phyloP scores from a whole-genome alignment of 2,797 vertebrate species.

The Cercopithecus mitis region DNA sequence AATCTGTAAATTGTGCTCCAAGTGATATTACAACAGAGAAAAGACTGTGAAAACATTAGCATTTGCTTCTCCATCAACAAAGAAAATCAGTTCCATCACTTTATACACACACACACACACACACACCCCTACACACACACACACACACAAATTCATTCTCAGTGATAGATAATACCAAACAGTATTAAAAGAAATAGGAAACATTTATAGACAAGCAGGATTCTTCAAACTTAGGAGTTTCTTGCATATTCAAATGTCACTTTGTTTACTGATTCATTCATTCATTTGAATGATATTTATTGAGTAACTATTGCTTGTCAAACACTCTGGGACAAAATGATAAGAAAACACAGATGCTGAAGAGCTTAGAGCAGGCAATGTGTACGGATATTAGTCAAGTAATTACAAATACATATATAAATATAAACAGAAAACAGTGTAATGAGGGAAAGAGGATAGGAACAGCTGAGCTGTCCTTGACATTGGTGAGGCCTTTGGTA shows the following conservation, averaged over 20 bases:
- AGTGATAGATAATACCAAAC: not conserved
- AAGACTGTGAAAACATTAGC: not conserved
- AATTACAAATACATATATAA: too few species aligned
- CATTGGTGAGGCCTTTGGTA: not conserved
- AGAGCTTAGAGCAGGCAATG: accelerated
- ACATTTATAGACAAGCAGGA: not conserved
- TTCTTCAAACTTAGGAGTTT: not conserved
- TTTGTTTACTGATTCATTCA: not conserved
- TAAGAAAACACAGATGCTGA: not conserved
- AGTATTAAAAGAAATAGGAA: not conserved
- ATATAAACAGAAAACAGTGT: not conserved
- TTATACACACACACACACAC: not conserved
- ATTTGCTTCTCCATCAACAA: not conserved
- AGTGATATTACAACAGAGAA: not conserved
- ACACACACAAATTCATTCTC: not conserved
- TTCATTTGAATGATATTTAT: not conserved
- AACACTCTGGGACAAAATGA: not conserved
- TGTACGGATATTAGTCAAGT: not conserved
- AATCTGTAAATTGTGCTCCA: not conserved
- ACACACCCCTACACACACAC: not conserved
- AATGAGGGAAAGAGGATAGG: not conserved
- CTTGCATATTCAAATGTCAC: not conserved
- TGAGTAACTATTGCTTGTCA: not conserved
- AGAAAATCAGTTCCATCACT: not conserved
- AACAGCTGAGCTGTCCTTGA: not conserved